phyloP scores from a whole-genome alignment of 2,888 invertebrate genomes.

The Chesias legatella region DNA sequence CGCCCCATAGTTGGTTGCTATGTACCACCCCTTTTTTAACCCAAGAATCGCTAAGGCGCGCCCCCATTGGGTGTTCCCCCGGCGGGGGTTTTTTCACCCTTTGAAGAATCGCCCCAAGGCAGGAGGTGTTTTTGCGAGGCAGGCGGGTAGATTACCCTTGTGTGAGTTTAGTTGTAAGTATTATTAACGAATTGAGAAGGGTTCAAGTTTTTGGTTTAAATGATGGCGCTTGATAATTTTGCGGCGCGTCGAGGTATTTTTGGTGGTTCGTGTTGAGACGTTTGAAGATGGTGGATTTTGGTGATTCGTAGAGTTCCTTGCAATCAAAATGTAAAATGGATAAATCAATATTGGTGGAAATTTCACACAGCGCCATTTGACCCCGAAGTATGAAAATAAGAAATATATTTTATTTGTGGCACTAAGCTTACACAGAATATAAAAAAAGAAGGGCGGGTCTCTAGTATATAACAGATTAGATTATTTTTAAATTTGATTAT shows the following conservation, averaged over 20 bases:
- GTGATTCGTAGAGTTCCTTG: too few species aligned
- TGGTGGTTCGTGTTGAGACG: constrained; percentile 24
- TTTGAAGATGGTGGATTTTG: too few species aligned
- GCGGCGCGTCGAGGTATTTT: constrained; percentile 22
- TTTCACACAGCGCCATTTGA: too few species aligned
- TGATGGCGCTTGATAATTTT: constrained; percentile 25
- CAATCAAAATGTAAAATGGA: too few species aligned
- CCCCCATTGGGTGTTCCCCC: constrained; percentile 42
- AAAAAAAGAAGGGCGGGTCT: too few species aligned
- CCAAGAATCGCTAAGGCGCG: constrained; percentile 78
- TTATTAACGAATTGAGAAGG: constrained; percentile 74
- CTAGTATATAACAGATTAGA: too few species aligned
- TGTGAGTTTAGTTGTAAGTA: constrained; percentile 65
- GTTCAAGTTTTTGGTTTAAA: constrained; percentile 63
- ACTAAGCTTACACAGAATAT: too few species aligned
- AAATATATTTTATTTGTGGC: too few species aligned
- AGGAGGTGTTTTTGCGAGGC: constrained; percentile 55
- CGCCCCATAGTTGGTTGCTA: constrained; percentile 66
- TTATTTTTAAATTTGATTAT: too few species aligned
- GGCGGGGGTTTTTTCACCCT: constrained; percentile 74
- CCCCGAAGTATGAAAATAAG: too few species aligned
- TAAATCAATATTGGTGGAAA: too few species aligned
- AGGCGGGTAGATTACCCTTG: constrained; percentile 43
- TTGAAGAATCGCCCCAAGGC: constrained; percentile 79
- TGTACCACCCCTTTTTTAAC: constrained; percentile 79